phyloP scores from a whole-genome alignment of 2,888 invertebrate genomes.

The Apodemia mormo region DNA sequence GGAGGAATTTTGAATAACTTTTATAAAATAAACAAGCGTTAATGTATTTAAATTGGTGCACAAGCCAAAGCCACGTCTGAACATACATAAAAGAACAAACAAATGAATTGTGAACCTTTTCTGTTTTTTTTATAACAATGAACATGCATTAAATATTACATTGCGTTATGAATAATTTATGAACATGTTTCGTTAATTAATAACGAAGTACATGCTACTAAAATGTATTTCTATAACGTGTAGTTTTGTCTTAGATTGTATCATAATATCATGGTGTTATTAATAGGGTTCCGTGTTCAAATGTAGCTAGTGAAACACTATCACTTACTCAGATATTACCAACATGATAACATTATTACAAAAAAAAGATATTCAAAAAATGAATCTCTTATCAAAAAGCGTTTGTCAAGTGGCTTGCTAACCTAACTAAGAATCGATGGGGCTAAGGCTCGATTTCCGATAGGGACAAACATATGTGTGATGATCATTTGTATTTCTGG shows the following conservation, averaged over 20 bases:
- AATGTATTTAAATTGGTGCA: conserved; percentile 8
- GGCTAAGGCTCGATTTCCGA: too few species aligned
- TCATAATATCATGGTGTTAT: neutral
- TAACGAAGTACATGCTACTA: conserved; percentile 13
- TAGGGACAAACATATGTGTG: too few species aligned
- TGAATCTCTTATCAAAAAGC: too few species aligned
- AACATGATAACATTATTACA: too few species aligned
- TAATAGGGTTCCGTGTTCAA: neutral
- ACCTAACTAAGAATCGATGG: too few species aligned
- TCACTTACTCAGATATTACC: neutral
- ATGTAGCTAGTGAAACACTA: neutral
- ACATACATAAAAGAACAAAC: conserved; percentile 9
- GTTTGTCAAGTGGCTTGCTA: too few species aligned
- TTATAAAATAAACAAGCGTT: conserved; percentile 3
- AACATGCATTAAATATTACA: conserved; percentile 12
- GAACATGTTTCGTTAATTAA: conserved; percentile 16
- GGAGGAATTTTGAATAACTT: conserved; percentile 1
- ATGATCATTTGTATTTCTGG: too few species aligned
- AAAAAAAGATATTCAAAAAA: too few species aligned
- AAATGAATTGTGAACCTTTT: conserved; percentile 18
- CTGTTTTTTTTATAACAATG: conserved; percentile 16
- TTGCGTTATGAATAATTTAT: conserved; percentile 15
- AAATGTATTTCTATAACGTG: conserved; percentile 1
- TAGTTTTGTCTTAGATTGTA: neutral
- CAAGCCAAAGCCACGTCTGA: neutral